These are phyloP conservation scores for Megaceryle alcyon DNA, from an alignment of 2,797 vertebrate species.

Conservation along the genomic window DNA sequence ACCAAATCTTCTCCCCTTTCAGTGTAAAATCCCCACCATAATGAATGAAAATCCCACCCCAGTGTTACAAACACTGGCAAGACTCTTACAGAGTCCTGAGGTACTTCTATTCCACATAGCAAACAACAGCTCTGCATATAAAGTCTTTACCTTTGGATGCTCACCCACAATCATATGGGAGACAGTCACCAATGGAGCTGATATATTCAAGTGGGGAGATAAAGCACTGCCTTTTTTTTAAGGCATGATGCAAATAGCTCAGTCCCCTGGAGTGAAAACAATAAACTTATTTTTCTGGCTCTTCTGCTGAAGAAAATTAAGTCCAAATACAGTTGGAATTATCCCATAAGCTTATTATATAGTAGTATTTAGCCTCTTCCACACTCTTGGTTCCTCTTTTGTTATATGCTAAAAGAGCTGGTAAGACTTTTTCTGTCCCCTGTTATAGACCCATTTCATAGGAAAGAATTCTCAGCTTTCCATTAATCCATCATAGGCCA, in stretches of 20 bases:
- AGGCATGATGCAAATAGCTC: neutral
- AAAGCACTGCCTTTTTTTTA: neutral
- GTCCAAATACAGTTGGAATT: constrained; percentile 17
- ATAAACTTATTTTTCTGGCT: constrained; percentile 20
- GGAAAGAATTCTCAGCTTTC: neutral
- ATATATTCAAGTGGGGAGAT: neutral
- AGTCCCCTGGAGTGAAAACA: constrained; percentile 10
- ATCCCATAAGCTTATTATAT: constrained; percentile 30
- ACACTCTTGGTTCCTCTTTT: neutral
- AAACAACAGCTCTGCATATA: neutral
- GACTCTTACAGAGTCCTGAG: neutral
- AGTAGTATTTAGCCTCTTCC: neutral
- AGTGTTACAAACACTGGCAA: neutral
- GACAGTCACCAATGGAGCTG: neutral
- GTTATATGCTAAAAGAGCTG: neutral
- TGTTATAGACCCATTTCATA: neutral
- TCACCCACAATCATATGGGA: neutral
- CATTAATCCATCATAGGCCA: neutral
- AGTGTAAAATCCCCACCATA: neutral
- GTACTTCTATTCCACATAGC: neutral
- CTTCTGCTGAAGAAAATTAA: constrained; percentile 40
- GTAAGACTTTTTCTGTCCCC: neutral
- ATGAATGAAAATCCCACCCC: neutral
- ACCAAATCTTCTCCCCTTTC: neutral
- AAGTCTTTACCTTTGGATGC: neutral